Conservation (phyloP, 2,113 vertebrate species). For the Morphnarchus princeps region DNA sequence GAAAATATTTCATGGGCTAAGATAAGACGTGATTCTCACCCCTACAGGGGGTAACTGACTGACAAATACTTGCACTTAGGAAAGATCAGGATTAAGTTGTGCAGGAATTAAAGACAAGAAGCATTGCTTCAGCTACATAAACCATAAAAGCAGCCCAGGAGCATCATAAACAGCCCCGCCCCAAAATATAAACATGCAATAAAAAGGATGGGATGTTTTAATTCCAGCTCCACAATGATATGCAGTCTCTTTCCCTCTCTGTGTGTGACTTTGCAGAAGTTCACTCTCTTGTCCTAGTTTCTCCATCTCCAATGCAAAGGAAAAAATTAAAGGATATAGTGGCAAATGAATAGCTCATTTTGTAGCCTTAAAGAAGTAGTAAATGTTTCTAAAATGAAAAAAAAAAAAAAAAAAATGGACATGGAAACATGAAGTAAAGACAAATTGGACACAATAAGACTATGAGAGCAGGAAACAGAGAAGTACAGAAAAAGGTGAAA, state of each 20-base stretch:
- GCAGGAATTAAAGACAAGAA: conserved; percentile 27
- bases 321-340: neutral
- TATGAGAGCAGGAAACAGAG: neutral
- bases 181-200: neutral
- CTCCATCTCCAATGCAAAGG: neutral
- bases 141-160: conserved; percentile 1
- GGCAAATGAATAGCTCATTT: neutral
- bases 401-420: too few relatives aligned
- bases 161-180: neutral
- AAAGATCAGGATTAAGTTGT: neutral
- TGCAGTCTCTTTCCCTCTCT: neutral
- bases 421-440: neutral
- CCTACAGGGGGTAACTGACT: conserved; percentile 11
- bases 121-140: neutral
- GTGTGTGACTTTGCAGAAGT: neutral
- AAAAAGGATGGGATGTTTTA: neutral
- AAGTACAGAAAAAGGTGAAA: neutral
- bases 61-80: conserved; percentile 25
- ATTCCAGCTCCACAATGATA: neutral
- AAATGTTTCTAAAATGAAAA: neutral
- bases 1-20: conserved; percentile 31
- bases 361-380: neutral
- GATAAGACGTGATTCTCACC: neutral
- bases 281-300: neutral
- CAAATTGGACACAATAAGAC: neutral